Conservation (phyloP, 2,113 vertebrate species). For the Pagrus major region DNA sequence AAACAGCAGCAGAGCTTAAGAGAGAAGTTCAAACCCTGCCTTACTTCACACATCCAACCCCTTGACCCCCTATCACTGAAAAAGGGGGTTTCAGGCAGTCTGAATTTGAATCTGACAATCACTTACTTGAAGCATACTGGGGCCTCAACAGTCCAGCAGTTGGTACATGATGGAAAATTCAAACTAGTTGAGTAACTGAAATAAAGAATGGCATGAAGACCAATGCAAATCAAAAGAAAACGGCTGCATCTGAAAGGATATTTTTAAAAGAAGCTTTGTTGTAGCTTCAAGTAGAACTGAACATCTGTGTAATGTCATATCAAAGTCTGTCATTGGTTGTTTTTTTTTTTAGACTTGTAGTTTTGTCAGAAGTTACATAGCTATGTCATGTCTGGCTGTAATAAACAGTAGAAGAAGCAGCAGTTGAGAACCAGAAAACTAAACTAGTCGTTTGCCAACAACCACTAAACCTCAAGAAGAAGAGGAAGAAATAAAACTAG, state of each 20-base stretch:
- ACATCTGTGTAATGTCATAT: background rate
- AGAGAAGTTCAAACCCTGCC: background rate
- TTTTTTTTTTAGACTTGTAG: too few relatives aligned
- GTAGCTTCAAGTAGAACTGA: background rate
- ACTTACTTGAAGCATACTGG: conserved; percentile 1
- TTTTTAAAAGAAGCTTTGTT: background rate
- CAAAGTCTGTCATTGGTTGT: background rate
- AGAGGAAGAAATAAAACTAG: too few relatives aligned
- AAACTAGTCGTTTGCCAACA: too few relatives aligned
- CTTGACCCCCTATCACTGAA: background rate
- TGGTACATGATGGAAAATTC: too few relatives aligned
- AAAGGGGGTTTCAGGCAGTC: background rate
- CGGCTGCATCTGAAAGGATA: background rate
- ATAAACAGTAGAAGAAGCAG: too few relatives aligned
- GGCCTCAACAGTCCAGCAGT: background rate
- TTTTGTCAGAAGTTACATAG: too few relatives aligned
- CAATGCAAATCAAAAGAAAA: background rate
- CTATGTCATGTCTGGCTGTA: too few relatives aligned
- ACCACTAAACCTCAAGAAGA: too few relatives aligned
- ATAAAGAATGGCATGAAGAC: background rate
- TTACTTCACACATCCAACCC: background rate
- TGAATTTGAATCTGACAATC: background rate
- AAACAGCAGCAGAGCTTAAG: background rate
- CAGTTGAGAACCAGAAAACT: too few relatives aligned
- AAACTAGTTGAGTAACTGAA: too few relatives aligned